Evolutionary conservation across 2,888 invertebrate genomes (phyloP).

Genomic region (Tetrapedia diversipes): DNA sequence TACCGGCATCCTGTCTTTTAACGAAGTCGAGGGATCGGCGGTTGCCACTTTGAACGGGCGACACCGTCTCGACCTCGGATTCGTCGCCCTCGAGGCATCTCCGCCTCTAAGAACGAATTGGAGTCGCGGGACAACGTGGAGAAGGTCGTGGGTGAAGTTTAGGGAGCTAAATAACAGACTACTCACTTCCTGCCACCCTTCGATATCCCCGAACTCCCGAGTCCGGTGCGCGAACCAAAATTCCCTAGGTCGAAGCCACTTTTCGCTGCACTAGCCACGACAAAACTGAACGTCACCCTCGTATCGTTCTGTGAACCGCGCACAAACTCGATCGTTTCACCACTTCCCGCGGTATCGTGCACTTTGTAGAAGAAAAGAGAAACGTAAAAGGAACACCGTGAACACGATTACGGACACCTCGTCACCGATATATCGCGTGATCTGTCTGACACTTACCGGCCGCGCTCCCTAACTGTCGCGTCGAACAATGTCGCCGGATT

Average conservation of each 20-base stretch:
- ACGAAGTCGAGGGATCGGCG: conserved; percentile 57
- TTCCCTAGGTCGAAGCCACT: no score
- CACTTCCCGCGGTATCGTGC: neutral
- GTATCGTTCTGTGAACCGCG: no score
- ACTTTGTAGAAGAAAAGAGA: no score
- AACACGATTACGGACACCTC: neutral
- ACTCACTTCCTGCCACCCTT: no score
- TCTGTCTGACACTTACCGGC: conserved; percentile 64
- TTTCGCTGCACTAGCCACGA: no score
- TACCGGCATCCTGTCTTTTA: conserved; percentile 67
- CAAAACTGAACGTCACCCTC: no score
- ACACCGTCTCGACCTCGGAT: conserved; percentile 9
- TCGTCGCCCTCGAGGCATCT: conserved; percentile 18
- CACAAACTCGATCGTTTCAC: neutral
- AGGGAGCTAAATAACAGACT: no score
- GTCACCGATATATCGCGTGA: conserved; percentile 45
- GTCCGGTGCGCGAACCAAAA: no score
- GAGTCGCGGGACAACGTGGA: conserved; percentile 18
- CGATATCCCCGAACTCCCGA: no score
- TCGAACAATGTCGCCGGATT: conserved; percentile 76
- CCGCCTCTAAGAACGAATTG: no score
- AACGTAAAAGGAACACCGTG: neutral
- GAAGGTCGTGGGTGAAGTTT: no score
- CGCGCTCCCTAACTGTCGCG: conserved; percentile 71
- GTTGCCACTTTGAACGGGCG: conserved; percentile 54